A percentile compares a stretch with the other conserved stretches of the same genome.
These are phyloP conservation scores for Melanocharis versteri DNA, from an alignment of 2,113 vertebrate species.

Conservation along the genomic window DNA sequence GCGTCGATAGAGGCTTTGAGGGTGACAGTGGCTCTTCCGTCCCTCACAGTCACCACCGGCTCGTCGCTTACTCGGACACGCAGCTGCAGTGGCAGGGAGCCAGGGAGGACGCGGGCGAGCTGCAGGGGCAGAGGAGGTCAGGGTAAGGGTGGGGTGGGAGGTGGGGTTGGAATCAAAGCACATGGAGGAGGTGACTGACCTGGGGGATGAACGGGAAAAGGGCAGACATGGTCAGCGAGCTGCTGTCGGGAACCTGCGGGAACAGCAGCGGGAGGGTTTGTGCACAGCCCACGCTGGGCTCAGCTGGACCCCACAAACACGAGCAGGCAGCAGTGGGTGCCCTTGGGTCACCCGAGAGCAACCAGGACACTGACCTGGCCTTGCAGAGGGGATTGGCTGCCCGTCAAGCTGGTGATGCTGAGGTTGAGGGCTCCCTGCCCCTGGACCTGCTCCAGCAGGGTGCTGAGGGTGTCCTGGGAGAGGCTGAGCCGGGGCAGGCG, in stretches of 20 bases:
- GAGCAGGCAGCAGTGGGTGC: fast-evolving
- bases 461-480: slow-evolving; percentile 1
- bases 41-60: neutral
- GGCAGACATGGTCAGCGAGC: neutral
- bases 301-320: neutral
- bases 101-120: neutral
- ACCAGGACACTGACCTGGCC: neutral
- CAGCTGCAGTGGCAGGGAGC: slow-evolving; percentile 34
- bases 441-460: slow-evolving; percentile 15
- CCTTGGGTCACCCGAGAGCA: neutral
- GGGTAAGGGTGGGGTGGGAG: neutral
- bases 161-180: neutral
- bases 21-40: neutral
- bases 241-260: neutral
- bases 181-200: neutral
- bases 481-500: slow-evolving; percentile 30
- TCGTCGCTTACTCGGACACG: neutral
- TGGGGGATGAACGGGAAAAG: neutral
- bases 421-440: neutral
- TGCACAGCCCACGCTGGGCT: neutral
- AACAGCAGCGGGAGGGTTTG: neutral
- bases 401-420: slow-evolving; percentile 21
- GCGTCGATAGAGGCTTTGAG: neutral
- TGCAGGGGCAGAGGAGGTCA: neutral
- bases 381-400: fast-evolving